A percentile compares a stretch with the other conserved stretches of the same genome.
These are phyloP conservation scores for Lynx canadensis DNA, from an alignment of 2,113 vertebrate genomes.

Conservation along the genomic window DNA sequence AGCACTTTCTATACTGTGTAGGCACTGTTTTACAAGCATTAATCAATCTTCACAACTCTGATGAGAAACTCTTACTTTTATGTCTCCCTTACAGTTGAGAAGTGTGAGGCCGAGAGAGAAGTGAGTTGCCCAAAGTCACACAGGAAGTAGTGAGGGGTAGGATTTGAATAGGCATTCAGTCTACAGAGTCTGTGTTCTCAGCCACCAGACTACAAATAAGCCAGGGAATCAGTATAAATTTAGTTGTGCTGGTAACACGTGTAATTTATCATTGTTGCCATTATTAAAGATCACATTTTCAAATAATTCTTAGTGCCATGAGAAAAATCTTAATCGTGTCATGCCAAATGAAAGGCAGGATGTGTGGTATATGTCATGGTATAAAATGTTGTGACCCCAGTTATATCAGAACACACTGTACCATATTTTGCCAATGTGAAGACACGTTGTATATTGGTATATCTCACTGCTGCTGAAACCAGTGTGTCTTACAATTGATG, in stretches of 20 bases:
- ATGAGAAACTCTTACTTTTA: neutral
- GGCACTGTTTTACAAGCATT: neutral
- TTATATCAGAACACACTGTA: neutral
- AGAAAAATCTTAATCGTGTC: neutral
- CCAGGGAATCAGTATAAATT: rapidly evolving
- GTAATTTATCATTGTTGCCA: neutral
- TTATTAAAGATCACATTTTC: neutral
- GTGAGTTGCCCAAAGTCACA: neutral
- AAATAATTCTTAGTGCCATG: neutral
- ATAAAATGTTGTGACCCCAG: neutral
- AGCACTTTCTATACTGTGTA: neutral
- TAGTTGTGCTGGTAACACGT: neutral
- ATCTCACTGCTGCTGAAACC: neutral
- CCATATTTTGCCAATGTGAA: neutral
- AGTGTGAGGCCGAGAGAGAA: neutral
- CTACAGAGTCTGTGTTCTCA: neutral
- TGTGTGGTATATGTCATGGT: neutral
- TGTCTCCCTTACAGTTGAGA: neutral
- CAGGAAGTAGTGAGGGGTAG: neutral
- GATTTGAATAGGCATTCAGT: neutral
- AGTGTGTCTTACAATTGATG: neutral
- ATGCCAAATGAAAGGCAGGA: neutral
- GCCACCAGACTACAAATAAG: neutral
- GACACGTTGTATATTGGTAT: neutral
- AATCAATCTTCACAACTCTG: neutral